Evolutionary conservation across 2,113 vertebrate genomes (phyloP), one percentile per base, ranked within the genome.

Genomic region (Hypanus sabinus): DNA sequence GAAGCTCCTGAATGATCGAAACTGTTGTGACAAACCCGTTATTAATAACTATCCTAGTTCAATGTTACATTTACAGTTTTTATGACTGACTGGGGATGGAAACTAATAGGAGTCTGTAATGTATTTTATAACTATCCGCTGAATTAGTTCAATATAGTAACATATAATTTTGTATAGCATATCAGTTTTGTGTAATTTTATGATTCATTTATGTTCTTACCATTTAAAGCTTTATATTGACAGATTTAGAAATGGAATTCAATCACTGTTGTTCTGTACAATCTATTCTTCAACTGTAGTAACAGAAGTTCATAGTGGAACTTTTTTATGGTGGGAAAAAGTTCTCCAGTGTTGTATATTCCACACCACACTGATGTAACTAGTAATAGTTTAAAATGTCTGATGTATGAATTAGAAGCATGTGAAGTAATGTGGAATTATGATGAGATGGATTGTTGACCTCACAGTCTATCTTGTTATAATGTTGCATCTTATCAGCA

Each of bases 61-160:
- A 57, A 3, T 85, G 46, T 85, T 57, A 55, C 38, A 85, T 46
- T 85, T 62, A 60, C 27, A 60, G 24, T 24, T 62, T 88, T 88
- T 88, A 88, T n/a, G 55, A 88, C 27, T 88, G 85, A 88, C 85
- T 88, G 85, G 55, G 65, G 85, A n/a, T n/a, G n/a, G n/a, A n/a
- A n/a, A 62, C 60, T 88, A n/a, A n/a, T 68, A 65, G 16, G 30
- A 90, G 65, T n/a, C 65, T 57, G 38, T 83, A 20, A 83, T 46
- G 80, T 90, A 65, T 90, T n/a, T 90, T 30, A 68, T 90, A 90
- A 90, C 62, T 90, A 90, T 65, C 62, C 7, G 12, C 62, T 90
- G 87, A 14, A 90, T 68, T 68, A 30, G 24, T 90, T 90, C n/a
- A 65, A 90, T 90, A n/a, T 20, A 30, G 30, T 33, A 65, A 68